phyloP scores from a whole-genome alignment of 2,888 invertebrate species.

The Drosophila borealis region DNA sequence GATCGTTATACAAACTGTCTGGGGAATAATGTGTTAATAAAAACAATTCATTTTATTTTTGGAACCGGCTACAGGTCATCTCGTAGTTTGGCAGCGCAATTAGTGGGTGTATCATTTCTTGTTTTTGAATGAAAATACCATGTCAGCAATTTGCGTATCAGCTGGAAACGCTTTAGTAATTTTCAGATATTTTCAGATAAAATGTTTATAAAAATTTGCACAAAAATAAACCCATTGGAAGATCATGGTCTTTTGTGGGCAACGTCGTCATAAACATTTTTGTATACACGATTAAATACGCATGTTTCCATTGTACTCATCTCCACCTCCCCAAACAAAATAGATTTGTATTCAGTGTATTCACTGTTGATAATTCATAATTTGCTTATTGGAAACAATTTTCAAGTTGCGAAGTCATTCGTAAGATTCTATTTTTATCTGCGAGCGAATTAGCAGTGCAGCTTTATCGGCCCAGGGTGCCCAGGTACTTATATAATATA shows the following conservation, averaged over 20 bases:
- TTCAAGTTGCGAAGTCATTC: constrained; percentile 52
- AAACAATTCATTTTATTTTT: not conserved
- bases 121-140: constrained; percentile 62
- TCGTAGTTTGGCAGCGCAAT: not conserved
- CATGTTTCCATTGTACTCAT: constrained; percentile 33
- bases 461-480: constrained; percentile 22
- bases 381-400: constrained; percentile 60
- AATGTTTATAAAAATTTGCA: constrained; percentile 48
- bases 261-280: constrained; percentile 41
- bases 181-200: constrained; percentile 48
- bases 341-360: constrained; percentile 41
- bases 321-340: constrained; percentile 9
- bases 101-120: constrained; percentile 2
- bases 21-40: not conserved
- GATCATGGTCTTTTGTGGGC: constrained; percentile 35
- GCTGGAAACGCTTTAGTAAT: constrained; percentile 50
- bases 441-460: constrained; percentile 48
- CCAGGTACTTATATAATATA: constrained; percentile 26
- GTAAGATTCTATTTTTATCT: constrained; percentile 68
- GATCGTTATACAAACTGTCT: not conserved
- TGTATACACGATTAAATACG: constrained; percentile 51
- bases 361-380: constrained; percentile 69
- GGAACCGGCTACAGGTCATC: constrained; percentile 10
- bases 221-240: constrained; percentile 48
- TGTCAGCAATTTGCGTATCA: constrained; percentile 50